Percentiles rank a stretch among this genome's conserved stretches.
phyloP scores from a whole-genome alignment of 2,888 invertebrate species.

The Sesia apiformis region DNA sequence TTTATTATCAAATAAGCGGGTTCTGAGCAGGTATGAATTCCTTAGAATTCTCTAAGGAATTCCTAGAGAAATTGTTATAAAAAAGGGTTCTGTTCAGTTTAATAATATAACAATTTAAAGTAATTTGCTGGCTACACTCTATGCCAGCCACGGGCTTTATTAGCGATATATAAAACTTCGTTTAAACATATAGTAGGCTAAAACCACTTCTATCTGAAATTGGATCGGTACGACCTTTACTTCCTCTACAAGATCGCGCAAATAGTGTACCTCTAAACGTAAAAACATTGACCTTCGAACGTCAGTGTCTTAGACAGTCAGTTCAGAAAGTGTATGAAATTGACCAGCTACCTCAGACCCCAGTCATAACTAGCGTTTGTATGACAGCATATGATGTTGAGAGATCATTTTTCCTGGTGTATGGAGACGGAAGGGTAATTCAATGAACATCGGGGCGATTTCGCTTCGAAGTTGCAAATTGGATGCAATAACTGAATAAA shows the following conservation, averaged over 20 bases:
- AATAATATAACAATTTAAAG: too few species aligned
- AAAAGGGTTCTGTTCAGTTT: too few species aligned
- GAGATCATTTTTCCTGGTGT: background rate
- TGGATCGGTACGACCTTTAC: background rate
- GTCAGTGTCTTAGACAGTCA: background rate
- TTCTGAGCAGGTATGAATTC: too few species aligned
- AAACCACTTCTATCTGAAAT: background rate
- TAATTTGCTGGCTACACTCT: too few species aligned
- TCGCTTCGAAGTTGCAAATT: background rate
- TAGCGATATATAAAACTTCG: too few species aligned
- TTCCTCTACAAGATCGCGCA: background rate
- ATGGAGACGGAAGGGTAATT: background rate
- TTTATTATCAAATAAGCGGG: too few species aligned
- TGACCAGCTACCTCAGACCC: background rate
- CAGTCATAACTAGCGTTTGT: background rate
- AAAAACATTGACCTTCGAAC: background rate
- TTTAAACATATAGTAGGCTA: background rate
- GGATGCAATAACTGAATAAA: background rate
- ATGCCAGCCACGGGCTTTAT: too few species aligned
- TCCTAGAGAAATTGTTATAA: too few species aligned
- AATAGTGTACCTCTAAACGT: background rate
- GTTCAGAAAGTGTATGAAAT: background rate
- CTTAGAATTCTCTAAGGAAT: too few species aligned
- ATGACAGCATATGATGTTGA: background rate
- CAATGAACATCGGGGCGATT: background rate